phyloP scores from a whole-genome alignment of 1,140 invertebrate genomes.

The Psix sp. region DNA sequence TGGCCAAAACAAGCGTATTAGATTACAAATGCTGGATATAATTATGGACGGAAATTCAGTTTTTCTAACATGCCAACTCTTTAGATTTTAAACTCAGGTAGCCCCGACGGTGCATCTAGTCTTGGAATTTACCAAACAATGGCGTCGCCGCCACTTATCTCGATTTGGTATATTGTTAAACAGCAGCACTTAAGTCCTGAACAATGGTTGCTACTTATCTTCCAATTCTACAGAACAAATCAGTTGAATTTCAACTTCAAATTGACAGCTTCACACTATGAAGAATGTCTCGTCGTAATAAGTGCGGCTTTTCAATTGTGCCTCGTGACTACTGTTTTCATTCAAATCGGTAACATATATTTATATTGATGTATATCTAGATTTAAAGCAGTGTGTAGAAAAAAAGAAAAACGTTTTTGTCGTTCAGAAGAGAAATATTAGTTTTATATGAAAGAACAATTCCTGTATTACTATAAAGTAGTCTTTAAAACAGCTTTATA shows the following conservation, averaged over 20 bases:
- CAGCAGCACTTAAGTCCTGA: conserved; percentile 14
- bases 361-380: too few relatives aligned
- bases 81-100: conserved; percentile 37
- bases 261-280: conserved; percentile 55
- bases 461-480: too few relatives aligned
- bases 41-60: conserved; percentile 36
- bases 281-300: conserved; percentile 39
- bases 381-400: too few relatives aligned
- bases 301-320: conserved; percentile 3
- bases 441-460: too few relatives aligned
- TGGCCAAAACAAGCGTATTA: conserved; percentile 26
- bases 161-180: conserved; percentile 43
- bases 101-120: conserved; percentile 10
- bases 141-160: conserved; percentile 29
- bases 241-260: conserved; percentile 33
- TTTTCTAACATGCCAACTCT: conserved; percentile 32
- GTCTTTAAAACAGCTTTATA: too few relatives aligned
- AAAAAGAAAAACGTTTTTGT: too few relatives aligned
- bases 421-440: too few relatives aligned
- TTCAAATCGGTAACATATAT: too few relatives aligned
- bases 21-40: conserved; percentile 26
- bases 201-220: conserved; percentile 45
- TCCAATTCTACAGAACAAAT: conserved; percentile 39
- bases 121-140: conserved; percentile 44
- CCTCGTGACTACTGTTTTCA: conserved; percentile 34